Conservation (phyloP, 1,140 invertebrate genomes). For the Habropoda laboriosa region DNA sequence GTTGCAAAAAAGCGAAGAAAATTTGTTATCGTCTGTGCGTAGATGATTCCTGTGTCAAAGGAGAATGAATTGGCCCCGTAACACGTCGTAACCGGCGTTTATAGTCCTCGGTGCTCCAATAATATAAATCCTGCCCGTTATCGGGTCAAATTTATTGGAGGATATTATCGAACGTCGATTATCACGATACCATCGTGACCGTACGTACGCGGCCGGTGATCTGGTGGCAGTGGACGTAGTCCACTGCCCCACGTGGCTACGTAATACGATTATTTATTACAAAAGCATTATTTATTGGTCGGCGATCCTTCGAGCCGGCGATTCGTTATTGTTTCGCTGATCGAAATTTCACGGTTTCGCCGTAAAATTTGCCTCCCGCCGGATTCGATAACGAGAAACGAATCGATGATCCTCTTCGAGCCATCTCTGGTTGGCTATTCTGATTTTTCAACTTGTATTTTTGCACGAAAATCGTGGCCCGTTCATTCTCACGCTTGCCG, state of each 20-base stretch:
- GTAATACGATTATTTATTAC: conserved; percentile 72
- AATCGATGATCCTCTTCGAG: background rate
- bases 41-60: conserved; percentile 51
- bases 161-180: conserved; percentile 75
- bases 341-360: conserved; percentile 49
- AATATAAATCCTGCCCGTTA: conserved; percentile 75
- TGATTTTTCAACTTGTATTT: conserved; percentile 16
- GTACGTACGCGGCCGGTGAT: conserved; percentile 57
- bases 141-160: conserved; percentile 72
- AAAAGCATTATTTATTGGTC: conserved; percentile 68
- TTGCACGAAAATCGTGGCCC: background rate
- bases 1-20: background rate
- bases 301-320: conserved; percentile 50
- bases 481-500: too few species aligned
- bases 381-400: background rate
- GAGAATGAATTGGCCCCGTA: conserved; percentile 63
- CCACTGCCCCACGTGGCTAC: conserved; percentile 53
- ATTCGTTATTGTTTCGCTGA: conserved; percentile 56
- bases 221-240: conserved; percentile 37
- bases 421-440: background rate
- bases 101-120: conserved; percentile 62
- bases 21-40: conserved; percentile 12
- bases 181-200: conserved; percentile 72
- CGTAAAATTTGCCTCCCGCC: conserved; percentile 34
- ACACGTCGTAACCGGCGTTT: conserved; percentile 62